Evolutionary conservation across 2,797 vertebrate species (phyloP), one percentile per base, ranked within the genome.

Genomic region (Enteromius unitaeniatus): DNA sequence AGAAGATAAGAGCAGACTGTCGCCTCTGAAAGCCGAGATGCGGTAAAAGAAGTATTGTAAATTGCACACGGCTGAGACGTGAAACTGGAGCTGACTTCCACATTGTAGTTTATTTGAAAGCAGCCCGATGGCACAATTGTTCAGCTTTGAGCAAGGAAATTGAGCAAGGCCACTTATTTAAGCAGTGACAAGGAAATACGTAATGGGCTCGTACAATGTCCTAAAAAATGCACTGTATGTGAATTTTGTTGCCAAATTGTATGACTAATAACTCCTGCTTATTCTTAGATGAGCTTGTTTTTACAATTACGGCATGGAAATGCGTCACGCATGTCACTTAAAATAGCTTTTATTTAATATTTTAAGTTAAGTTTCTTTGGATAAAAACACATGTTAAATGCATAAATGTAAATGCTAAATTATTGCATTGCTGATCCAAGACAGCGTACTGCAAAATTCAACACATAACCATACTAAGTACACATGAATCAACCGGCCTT

Each of bases 141-240:
- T 89, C 73, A 86, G 82, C 85, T 88, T 78, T 82, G 77, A 85
- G 89, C 76, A 79, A 90, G 89, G 92, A 90, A 90, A 91, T 88
- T 87, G 81, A 87, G 86, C 86, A 81, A 89, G 85, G 83, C 78
- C 72, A 67, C 86, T 64, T 81, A 85, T 64, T 78, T 70, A 87
- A 78, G 83, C n/a, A 28, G 21, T 70, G 68, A 84, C 86, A 89
- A 87, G 89, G 88, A 93, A 91, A 90, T 89, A 68, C 87, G 82
- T 78, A 34, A n/a, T 31, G 2, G 62, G 31, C 47, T 80, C 49
- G 7, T 67, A 42, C 21, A n/a, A 21, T 31, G 23, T 3, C 69
- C 26, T 51, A 58, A 76, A 77, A 73, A 74, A 62, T 17, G 31
- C 69, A 70, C 64, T 34, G 64, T 40, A 31, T 1, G 3, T 34